Conservation (phyloP, 2,888 invertebrate species). For the Tricholauxania praeusta region DNA sequence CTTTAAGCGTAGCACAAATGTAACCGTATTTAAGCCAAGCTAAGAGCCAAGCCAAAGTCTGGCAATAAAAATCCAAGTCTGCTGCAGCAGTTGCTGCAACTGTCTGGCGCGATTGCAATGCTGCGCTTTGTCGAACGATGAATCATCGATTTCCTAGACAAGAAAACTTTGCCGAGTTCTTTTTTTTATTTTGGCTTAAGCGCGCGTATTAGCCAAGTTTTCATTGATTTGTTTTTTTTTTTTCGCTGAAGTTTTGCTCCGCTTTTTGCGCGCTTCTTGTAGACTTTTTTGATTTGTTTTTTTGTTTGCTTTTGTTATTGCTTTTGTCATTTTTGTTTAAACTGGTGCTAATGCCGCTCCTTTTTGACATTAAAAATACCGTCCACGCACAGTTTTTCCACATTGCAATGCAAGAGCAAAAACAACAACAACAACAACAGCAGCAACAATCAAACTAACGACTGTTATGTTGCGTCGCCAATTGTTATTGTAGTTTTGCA, state of each 20-base stretch:
- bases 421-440: slow-evolving; percentile 14
- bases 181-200: slow-evolving; percentile 13
- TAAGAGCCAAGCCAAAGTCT: no score
- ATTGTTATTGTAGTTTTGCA: neutral
- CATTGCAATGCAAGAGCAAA: neutral
- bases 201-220: slow-evolving; percentile 21
- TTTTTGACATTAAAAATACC: slow-evolving; percentile 61
- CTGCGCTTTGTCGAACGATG: slow-evolving; percentile 47
- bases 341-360: slow-evolving; percentile 35
- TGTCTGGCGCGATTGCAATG: slow-evolving; percentile 21
- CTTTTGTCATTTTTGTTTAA: slow-evolving; percentile 24
- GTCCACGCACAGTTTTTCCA: slow-evolving; percentile 61
- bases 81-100: neutral
- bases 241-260: neutral
- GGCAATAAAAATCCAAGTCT: neutral
- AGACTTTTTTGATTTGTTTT: no score
- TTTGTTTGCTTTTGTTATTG: slow-evolving; percentile 11
- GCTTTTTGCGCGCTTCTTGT: neutral
- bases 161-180: slow-evolving; percentile 20
- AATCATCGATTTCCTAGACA: slow-evolving; percentile 57
- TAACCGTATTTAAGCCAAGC: neutral
- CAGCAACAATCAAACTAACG: neutral
- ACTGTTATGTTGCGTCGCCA: slow-evolving; percentile 29
- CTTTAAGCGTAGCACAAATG: neutral
- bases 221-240: slow-evolving; percentile 1